Percentiles rank a stretch among this genome's conserved stretches.
phyloP scores from a whole-genome alignment of 1,140 invertebrate genomes.

The Philotrypesis tridentata region DNA sequence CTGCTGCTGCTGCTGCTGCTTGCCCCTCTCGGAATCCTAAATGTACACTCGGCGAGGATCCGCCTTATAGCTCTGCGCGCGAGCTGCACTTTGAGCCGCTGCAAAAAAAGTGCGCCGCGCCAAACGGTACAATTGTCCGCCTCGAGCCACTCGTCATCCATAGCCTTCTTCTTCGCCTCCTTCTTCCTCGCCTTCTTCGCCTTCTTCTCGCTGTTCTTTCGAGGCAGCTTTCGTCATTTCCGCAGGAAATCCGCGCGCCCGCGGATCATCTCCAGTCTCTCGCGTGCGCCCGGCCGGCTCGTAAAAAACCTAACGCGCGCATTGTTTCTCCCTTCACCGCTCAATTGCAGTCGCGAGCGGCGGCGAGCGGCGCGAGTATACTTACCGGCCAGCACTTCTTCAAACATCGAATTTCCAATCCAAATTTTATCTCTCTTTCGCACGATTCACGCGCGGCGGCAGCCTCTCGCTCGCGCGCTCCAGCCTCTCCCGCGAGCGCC shows the following conservation, averaged over 20 bases:
- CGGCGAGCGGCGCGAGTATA: background rate
- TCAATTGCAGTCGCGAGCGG: background rate
- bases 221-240: constrained; percentile 35
- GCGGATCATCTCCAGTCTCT: background rate
- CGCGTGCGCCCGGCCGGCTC: background rate
- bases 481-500: too few species aligned
- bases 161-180: background rate
- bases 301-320: background rate
- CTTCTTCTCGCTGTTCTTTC: constrained; percentile 22
- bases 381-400: background rate
- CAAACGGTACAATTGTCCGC: constrained; percentile 19
- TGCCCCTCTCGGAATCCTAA: constrained; percentile 24
- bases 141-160: constrained; percentile 8
- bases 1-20: background rate
- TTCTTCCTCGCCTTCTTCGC: too few species aligned
- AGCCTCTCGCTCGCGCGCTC: too few species aligned
- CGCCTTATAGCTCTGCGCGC: background rate
- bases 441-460: background rate
- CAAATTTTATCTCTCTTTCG: background rate
- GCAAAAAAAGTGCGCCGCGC: background rate
- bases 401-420: background rate
- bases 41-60: background rate
- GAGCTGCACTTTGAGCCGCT: background rate
- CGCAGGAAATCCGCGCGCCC: constrained; percentile 23
- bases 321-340: background rate